These are phyloP conservation scores for Gymnoscelis rufifasciata DNA, from an alignment of 2,888 invertebrate species.

Conservation along the genomic window DNA sequence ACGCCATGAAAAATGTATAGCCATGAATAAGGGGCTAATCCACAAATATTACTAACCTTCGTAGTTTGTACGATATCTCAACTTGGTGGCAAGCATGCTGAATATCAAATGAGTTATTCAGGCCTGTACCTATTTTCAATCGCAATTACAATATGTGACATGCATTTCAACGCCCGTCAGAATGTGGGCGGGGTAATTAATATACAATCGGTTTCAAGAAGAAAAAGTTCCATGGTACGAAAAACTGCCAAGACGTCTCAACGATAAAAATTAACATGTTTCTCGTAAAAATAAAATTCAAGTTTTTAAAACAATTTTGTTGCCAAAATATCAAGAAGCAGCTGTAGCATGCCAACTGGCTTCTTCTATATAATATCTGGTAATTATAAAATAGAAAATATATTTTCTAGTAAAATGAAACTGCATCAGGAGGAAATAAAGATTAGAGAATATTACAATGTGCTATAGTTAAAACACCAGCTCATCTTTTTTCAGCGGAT, in stretches of 20 bases:
- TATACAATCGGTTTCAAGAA: conserved; percentile 57
- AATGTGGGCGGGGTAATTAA: conserved; percentile 57
- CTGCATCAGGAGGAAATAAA: conserved; percentile 23
- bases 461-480: conserved; percentile 26
- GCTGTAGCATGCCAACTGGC: conserved; percentile 49
- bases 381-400: conserved; percentile 24
- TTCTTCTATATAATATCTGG: conserved; percentile 33
- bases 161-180: conserved; percentile 12
- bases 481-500: conserved; percentile 25
- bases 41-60: too few species aligned
- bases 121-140: background rate
- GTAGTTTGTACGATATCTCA: too few species aligned
- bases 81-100: too few species aligned
- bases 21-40: too few species aligned
- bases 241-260: conserved; percentile 72
- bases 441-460: conserved; percentile 32
- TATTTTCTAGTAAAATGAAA: background rate
- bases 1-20: too few species aligned
- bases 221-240: conserved; percentile 58
- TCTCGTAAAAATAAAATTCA: conserved; percentile 61
- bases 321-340: conserved; percentile 68
- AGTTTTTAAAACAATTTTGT: conserved; percentile 62
- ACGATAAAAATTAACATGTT: conserved; percentile 66
- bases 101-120: too few species aligned
- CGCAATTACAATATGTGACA: conserved; percentile 4